Conservation (phyloP, 2,113 vertebrate species). For the Aythya baeri region DNA sequence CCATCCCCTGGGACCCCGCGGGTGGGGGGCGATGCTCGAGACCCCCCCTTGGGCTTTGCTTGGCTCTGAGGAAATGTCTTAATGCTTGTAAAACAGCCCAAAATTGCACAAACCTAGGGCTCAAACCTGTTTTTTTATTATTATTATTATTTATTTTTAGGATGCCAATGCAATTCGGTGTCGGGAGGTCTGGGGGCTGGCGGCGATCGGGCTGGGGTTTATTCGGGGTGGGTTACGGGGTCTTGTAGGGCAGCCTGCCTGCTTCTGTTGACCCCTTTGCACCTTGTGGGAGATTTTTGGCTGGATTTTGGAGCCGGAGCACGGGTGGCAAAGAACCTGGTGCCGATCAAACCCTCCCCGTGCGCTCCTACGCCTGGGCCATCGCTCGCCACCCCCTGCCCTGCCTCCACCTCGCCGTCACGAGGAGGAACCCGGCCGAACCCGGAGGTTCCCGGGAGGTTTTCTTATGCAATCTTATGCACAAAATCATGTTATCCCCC, state of each 20-base stretch:
- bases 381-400: background rate
- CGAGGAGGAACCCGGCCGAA: background rate
- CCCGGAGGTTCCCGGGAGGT: slow-evolving; percentile 45
- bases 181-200: background rate
- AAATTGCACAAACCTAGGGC: background rate
- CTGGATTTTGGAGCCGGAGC: background rate
- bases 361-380: background rate
- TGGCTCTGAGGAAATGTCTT: fast-evolving
- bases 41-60: too few species aligned
- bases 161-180: background rate
- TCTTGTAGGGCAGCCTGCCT: background rate
- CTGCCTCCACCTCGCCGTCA: background rate
- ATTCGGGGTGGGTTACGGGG: background rate
- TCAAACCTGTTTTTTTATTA: too few species aligned
- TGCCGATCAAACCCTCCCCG: background rate
- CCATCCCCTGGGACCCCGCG: fast-evolving
- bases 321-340: background rate
- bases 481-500: slow-evolving; percentile 63
- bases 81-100: background rate
- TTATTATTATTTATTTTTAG: background rate
- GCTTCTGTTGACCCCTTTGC: background rate
- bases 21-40: background rate
- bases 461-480: slow-evolving; percentile 60
- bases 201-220: background rate
- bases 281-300: background rate